A percentile compares a stretch with the other conserved stretches of the same genome.
Evolutionary conservation across 2,113 vertebrate genomes (phyloP).

Genomic region (Plecturocebus donacophilus): DNA sequence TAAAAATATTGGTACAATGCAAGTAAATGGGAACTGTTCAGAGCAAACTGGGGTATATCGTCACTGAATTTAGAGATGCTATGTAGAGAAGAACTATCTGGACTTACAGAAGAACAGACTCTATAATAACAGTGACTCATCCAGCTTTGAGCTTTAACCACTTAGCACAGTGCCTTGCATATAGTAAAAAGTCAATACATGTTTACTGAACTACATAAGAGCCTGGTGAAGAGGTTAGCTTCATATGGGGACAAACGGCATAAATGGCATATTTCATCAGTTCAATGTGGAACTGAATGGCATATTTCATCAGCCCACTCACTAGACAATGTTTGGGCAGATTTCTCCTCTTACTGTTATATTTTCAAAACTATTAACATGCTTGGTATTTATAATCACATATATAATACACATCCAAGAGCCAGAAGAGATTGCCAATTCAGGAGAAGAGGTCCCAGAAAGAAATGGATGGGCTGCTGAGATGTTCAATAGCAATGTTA

Average conservation of each 20-base stretch:
- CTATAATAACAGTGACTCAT: background rate
- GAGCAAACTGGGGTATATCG: background rate
- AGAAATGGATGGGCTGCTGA: background rate
- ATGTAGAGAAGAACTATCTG: background rate
- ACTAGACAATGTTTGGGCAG: background rate
- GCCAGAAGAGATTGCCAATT: background rate
- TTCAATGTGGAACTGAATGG: background rate
- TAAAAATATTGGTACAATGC: background rate
- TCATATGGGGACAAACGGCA: background rate
- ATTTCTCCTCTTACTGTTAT: background rate
- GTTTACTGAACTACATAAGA: background rate
- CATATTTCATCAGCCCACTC: background rate
- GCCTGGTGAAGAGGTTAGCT: background rate
- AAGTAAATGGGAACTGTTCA: background rate
- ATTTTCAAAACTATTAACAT: background rate
- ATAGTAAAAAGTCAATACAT: background rate
- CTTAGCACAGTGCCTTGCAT: background rate
- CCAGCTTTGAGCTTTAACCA: background rate
- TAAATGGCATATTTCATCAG: background rate
- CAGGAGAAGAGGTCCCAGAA: background rate
- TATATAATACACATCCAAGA: background rate
- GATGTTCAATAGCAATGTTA: background rate
- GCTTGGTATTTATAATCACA: background rate
- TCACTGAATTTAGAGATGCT: background rate
- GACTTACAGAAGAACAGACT: background rate